Conservation (phyloP, 2,113 vertebrate species). For the Heterocephalus glaber region DNA sequence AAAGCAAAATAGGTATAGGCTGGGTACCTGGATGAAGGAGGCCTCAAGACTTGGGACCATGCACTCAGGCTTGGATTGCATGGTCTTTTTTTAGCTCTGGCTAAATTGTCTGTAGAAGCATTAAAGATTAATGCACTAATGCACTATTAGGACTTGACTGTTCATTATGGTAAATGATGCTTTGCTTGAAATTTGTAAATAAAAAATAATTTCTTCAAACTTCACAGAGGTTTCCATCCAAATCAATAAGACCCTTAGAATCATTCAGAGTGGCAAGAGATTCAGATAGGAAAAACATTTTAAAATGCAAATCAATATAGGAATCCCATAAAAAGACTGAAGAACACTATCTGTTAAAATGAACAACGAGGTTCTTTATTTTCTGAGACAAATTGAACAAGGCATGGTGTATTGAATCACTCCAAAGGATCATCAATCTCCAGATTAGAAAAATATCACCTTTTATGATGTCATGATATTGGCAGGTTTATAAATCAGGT, state of each 20-base stretch:
- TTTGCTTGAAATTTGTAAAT: conserved; percentile 72
- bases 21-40: neutral
- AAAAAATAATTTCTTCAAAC: conserved; percentile 68
- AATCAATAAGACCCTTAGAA: conserved; percentile 56
- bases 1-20: neutral
- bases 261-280: conserved; percentile 50
- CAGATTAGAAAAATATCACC: conserved; percentile 52
- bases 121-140: conserved; percentile 67
- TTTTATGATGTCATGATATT: conserved; percentile 41
- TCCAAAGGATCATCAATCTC: conserved; percentile 60
- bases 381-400: conserved; percentile 59
- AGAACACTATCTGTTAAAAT: conserved; percentile 40
- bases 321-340: conserved; percentile 60
- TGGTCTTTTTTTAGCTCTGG: conserved; percentile 49
- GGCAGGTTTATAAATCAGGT: conserved; percentile 67
- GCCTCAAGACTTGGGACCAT: neutral
- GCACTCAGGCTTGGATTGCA: neutral
- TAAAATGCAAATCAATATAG: conserved; percentile 58
- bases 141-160: conserved; percentile 34
- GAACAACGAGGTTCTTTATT: conserved; percentile 28
- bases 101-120: conserved; percentile 52
- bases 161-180: conserved; percentile 63
- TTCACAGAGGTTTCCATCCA: conserved; percentile 18
- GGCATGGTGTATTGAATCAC: conserved; percentile 43
- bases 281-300: conserved; percentile 61